A percentile compares a stretch with the other conserved stretches of the same genome.
Evolutionary conservation across 2,888 invertebrate species (phyloP).

Genomic region (Chelonus formosanus): DNA sequence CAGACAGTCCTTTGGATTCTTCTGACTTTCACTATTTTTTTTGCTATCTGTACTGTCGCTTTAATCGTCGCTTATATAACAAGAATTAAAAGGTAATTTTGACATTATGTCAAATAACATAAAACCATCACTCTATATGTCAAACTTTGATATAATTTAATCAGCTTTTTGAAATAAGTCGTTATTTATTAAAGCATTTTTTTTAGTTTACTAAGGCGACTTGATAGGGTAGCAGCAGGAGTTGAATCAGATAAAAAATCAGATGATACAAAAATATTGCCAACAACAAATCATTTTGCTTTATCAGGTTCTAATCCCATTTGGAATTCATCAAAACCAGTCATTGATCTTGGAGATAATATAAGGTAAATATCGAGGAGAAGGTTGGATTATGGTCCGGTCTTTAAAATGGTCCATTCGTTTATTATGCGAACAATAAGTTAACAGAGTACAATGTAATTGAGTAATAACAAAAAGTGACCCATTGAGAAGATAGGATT

Average conservation of each 20-base stretch:
- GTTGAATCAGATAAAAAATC: conserved; percentile 73
- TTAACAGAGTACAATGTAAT: no score
- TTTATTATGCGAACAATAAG: no score
- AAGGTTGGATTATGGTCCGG: no score
- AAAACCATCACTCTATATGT: not conserved
- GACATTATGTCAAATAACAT: conserved; percentile 1
- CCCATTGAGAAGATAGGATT: no score
- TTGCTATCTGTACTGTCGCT: conserved; percentile 67
- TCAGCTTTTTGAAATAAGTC: no score
- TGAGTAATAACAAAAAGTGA: no score
- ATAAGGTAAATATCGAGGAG: no score
- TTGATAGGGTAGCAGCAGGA: conserved; percentile 72
- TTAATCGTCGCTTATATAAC: conserved; percentile 69
- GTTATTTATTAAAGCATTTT: not conserved
- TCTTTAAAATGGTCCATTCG: no score
- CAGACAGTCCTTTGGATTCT: conserved; percentile 68
- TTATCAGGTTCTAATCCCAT: conserved; percentile 78
- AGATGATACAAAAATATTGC: conserved; percentile 69
- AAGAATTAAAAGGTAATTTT: conserved; percentile 69
- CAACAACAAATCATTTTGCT: conserved; percentile 77
- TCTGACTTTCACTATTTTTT: conserved; percentile 67
- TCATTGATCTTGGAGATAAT: conserved; percentile 65
- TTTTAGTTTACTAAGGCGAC: conserved; percentile 69
- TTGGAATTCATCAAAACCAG: conserved; percentile 67
- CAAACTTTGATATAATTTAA: no score